These are phyloP conservation scores for Nasonia vitripennis DNA, from an alignment of 1,140 invertebrate species.

Conservation along the genomic window DNA sequence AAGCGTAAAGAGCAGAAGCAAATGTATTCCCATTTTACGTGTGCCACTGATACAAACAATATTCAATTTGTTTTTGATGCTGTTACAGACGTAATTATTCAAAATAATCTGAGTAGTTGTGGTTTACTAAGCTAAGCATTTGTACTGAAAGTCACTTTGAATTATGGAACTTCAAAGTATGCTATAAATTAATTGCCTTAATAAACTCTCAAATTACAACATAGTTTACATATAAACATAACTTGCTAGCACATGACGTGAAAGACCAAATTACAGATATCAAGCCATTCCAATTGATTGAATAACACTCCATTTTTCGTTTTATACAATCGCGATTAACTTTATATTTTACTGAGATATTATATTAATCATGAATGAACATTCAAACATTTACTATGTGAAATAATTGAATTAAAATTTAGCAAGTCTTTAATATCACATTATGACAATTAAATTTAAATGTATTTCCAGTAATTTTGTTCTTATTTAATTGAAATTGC, in stretches of 20 bases:
- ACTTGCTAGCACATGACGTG: not conserved
- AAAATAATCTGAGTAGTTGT: constrained; percentile 94
- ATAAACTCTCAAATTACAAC: not conserved
- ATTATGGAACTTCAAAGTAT: not conserved
- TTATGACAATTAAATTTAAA: not conserved
- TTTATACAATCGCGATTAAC: not conserved
- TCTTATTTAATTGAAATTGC: not conserved
- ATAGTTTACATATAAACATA: too few species aligned
- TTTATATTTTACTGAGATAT: constrained; percentile 1
- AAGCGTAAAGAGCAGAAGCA: constrained; percentile 91
- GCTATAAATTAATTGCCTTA: not conserved
- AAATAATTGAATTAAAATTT: not conserved
- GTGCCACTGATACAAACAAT: constrained; percentile 93
- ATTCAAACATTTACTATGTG: not conserved
- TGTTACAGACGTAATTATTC: constrained; percentile 94
- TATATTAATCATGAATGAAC: not conserved
- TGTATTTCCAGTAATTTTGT: not conserved
- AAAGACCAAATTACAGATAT: constrained; percentile 30
- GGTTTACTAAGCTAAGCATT: constrained; percentile 78
- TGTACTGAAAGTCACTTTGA: not conserved
- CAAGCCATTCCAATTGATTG: constrained; percentile 31
- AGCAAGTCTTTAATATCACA: not conserved
- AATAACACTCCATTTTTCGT: not conserved
- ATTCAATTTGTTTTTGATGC: constrained; percentile 95
- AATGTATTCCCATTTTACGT: constrained; percentile 94